A percentile compares a stretch with the other conserved stretches of the same genome.
Evolutionary conservation across 2,113 vertebrate species (phyloP).

Genomic region (Opisthocomus hoazin): DNA sequence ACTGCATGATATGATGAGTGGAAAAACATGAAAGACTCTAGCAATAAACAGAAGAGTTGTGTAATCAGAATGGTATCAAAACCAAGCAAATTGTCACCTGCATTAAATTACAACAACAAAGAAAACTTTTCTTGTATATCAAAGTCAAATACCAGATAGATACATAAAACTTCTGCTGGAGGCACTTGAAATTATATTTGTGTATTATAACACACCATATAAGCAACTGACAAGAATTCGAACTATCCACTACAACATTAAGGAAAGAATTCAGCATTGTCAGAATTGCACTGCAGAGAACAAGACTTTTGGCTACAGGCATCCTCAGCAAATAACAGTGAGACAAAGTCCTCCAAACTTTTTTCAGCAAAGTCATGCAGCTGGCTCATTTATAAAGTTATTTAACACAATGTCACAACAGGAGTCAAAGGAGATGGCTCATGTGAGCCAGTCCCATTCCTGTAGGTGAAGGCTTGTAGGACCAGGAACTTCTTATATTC

Average conservation of each 20-base stretch:
- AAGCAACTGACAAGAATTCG: background rate
- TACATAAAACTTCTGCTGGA: background rate
- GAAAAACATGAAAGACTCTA: background rate
- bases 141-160: background rate
- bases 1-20: background rate
- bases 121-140: background rate
- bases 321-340: background rate
- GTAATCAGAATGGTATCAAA: background rate
- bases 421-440: background rate
- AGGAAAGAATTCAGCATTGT: background rate
- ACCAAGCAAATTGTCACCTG: background rate
- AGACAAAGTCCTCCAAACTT: background rate
- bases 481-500: background rate
- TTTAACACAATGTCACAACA: background rate
- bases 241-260: background rate
- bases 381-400: background rate
- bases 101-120: background rate
- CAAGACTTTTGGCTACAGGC: background rate
- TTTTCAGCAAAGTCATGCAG: background rate
- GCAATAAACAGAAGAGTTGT: background rate
- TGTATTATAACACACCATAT: background rate
- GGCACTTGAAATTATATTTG: background rate
- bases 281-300: background rate
- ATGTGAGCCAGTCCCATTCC: background rate
- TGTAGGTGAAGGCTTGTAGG: background rate